A percentile compares a stretch with the other conserved stretches of the same genome.
These are phyloP conservation scores for Sebastes taczanowskii DNA, from an alignment of 2,797 vertebrate species.

Conservation along the genomic window DNA sequence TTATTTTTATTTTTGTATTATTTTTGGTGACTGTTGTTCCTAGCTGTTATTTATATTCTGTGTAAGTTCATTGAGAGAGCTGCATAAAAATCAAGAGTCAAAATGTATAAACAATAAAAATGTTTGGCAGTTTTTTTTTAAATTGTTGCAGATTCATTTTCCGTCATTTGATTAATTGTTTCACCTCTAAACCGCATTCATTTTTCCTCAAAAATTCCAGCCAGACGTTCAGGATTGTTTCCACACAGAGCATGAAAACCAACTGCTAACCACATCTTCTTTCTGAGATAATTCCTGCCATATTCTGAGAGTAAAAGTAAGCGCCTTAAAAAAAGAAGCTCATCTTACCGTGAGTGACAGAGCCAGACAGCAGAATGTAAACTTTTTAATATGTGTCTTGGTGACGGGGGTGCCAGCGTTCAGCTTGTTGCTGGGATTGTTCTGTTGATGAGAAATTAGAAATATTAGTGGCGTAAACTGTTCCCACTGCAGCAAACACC, in stretches of 20 bases:
- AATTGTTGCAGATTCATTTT: not conserved
- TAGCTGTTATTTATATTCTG: too few relatives aligned
- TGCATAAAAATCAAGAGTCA: too few relatives aligned
- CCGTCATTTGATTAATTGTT: not conserved
- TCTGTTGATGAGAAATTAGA: conserved; percentile 78
- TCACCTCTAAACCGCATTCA: not conserved
- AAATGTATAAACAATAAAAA: too few relatives aligned
- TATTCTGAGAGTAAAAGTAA: not conserved
- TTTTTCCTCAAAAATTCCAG: not conserved
- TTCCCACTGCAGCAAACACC: not conserved
- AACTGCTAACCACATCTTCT: not conserved
- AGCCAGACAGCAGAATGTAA: conserved; percentile 94
- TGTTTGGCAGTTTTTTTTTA: not conserved
- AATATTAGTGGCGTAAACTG: not conserved
- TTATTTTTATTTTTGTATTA: too few relatives aligned
- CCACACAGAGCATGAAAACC: not conserved
- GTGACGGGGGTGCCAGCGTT: conserved; percentile 84
- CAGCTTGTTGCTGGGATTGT: conserved; percentile 94
- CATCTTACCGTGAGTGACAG: conserved; percentile 94
- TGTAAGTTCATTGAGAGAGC: too few relatives aligned
- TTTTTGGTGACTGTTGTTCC: too few relatives aligned
- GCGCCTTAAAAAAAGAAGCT: not conserved
- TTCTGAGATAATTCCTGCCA: not conserved
- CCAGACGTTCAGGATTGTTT: not conserved
- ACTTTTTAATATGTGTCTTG: conserved; percentile 95